Conservation (phyloP, 2,797 vertebrate genomes). For the Rhinoraja longicauda region DNA sequence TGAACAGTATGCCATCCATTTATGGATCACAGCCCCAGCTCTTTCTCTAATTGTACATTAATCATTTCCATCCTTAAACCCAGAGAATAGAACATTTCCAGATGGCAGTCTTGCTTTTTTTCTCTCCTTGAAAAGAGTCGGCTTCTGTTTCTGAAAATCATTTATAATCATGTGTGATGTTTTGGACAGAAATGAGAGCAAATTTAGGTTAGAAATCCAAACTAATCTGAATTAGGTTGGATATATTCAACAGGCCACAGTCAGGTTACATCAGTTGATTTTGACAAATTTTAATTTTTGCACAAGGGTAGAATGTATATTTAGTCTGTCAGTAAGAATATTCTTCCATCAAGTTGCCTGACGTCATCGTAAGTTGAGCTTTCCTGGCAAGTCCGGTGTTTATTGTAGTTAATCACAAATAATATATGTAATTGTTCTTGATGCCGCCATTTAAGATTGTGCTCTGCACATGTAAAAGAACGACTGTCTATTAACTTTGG, state of each 20-base stretch:
- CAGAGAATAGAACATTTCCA: conserved; percentile 19
- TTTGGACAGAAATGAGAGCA: conserved; percentile 27
- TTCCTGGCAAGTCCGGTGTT: neutral
- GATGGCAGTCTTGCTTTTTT: conserved; percentile 23
- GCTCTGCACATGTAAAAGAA: neutral
- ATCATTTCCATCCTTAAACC: neutral
- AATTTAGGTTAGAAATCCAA: conserved; percentile 36
- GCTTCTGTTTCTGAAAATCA: conserved; percentile 32
- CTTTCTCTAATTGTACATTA: conserved; percentile 6
- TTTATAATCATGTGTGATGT: conserved; percentile 16
- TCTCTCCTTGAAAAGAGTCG: neutral
- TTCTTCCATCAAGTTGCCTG: neutral
- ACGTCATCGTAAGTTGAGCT: neutral
- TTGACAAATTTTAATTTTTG: neutral
- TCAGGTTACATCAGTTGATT: neutral
- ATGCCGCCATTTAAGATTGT: neutral
- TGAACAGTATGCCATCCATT: neutral
- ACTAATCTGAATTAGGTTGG: conserved; percentile 23
- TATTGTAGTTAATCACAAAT: neutral
- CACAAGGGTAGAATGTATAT: neutral
- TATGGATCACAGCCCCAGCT: neutral
- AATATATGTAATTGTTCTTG: neutral
- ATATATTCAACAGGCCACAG: neutral
- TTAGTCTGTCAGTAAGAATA: neutral
- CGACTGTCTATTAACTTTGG: neutral